Percentiles rank a stretch among this genome's conserved stretches.
These are phyloP conservation scores for Augochlorella aurata DNA, from an alignment of 2,888 invertebrate genomes.

Conservation along the genomic window DNA sequence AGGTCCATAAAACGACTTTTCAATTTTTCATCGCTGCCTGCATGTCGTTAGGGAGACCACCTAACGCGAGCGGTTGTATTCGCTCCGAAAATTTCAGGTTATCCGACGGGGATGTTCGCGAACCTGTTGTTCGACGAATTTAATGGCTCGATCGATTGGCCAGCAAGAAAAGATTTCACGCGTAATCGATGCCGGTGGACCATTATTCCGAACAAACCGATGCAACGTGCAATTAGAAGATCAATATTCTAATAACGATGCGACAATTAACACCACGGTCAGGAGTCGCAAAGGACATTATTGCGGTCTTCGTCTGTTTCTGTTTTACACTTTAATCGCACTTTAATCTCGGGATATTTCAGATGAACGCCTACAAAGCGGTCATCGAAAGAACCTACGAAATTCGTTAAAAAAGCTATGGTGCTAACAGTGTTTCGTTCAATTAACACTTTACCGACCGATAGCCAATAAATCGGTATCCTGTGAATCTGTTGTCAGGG, in stretches of 20 bases:
- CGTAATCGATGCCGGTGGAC: slow-evolving; percentile 64
- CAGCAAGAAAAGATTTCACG: slow-evolving; percentile 47
- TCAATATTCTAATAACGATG: slow-evolving; percentile 64
- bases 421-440: too few relatives aligned
- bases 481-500: too few relatives aligned
- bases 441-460: too few relatives aligned
- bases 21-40: slow-evolving; percentile 40
- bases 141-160: slow-evolving; percentile 72
- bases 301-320: background rate
- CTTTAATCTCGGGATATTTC: too few relatives aligned
- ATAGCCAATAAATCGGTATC: too few relatives aligned
- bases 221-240: slow-evolving; percentile 73
- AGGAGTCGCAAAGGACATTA: slow-evolving; percentile 36
- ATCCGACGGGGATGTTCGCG: slow-evolving; percentile 48
- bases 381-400: too few relatives aligned
- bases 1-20: slow-evolving; percentile 44
- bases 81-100: slow-evolving; percentile 61
- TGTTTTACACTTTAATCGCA: background rate
- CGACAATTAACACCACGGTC: slow-evolving; percentile 57
- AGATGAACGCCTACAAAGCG: too few relatives aligned
- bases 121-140: slow-evolving; percentile 57
- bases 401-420: too few relatives aligned
- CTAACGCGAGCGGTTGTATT: slow-evolving; percentile 52
- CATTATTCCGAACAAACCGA: slow-evolving; percentile 68
- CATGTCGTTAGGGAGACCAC: slow-evolving; percentile 61